Percentiles rank a stretch among this genome's conserved stretches.
Conservation (phyloP, 2,113 vertebrate genomes). For the Geococcyx californianus region DNA sequence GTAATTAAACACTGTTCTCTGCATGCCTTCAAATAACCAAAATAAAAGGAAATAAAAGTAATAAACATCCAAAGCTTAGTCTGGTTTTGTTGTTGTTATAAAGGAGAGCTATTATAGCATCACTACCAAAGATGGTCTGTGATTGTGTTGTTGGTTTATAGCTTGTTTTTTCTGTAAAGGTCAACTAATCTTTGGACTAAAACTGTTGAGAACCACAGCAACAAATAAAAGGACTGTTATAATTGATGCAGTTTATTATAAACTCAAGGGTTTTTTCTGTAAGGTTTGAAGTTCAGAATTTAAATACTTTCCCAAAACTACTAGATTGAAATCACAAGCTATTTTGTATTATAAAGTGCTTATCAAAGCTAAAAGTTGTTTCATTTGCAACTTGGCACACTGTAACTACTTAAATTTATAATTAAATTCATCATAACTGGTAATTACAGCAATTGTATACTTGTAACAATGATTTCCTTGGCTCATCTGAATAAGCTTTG, state of each 20-base stretch:
- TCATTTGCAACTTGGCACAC: neutral
- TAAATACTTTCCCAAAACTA: neutral
- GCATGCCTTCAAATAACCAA: neutral
- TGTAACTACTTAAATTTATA: neutral
- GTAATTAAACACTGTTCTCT: neutral
- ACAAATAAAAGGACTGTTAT: neutral
- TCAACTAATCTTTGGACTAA: neutral
- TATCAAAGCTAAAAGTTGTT: slow-evolving; percentile 9
- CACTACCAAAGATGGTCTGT: neutral
- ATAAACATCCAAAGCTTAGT: neutral
- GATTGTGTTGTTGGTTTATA: neutral
- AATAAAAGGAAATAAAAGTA: neutral
- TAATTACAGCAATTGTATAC: neutral
- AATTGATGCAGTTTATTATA: neutral
- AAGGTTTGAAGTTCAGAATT: neutral
- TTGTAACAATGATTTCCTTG: neutral
- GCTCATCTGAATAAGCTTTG: neutral
- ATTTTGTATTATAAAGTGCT: slow-evolving; percentile 7
- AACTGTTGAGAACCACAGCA: neutral
- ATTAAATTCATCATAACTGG: neutral
- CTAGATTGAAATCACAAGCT: neutral
- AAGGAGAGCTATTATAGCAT: neutral
- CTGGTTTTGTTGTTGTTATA: neutral
- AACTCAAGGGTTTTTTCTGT: neutral
- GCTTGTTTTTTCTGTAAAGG: neutral